Evolutionary conservation across 2,888 invertebrate species (phyloP).

Genomic region (Argyra leucocephala): DNA sequence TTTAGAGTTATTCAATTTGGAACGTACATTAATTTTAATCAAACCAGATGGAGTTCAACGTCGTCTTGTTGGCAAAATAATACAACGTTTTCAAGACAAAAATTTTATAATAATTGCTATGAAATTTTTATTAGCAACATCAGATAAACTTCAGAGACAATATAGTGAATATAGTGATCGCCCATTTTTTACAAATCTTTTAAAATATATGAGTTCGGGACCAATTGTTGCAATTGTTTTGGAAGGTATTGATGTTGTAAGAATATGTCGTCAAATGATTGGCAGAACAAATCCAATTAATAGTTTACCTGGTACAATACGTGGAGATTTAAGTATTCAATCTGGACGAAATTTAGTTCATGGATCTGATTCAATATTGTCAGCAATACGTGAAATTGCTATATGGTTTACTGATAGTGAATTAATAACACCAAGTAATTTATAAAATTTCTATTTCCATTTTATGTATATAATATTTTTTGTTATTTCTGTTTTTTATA

Average conservation of each 20-base stretch:
- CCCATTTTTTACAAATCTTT: not conserved
- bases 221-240: not conserved
- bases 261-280: not conserved
- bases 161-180: not conserved
- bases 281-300: not conserved
- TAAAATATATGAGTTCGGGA: not conserved
- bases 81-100: not conserved
- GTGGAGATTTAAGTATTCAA: not conserved
- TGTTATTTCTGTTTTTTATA: too few species aligned
- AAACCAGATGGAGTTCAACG: conserved; percentile 7
- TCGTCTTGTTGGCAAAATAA: not conserved
- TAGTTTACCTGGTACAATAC: conserved; percentile 1
- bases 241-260: not conserved
- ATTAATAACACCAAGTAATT: not conserved
- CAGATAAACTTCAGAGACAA: not conserved
- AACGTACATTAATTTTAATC: conserved; percentile 4
- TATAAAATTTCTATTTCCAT: too few species aligned
- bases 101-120: not conserved
- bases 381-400: not conserved
- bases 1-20: not conserved
- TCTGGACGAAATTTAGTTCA: not conserved
- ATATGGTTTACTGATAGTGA: conserved; percentile 1
- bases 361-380: not conserved
- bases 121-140: not conserved
- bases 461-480: too few species aligned